Evolutionary conservation across 2,888 invertebrate species (phyloP).

Genomic region (Listrodromus nycthemerus): DNA sequence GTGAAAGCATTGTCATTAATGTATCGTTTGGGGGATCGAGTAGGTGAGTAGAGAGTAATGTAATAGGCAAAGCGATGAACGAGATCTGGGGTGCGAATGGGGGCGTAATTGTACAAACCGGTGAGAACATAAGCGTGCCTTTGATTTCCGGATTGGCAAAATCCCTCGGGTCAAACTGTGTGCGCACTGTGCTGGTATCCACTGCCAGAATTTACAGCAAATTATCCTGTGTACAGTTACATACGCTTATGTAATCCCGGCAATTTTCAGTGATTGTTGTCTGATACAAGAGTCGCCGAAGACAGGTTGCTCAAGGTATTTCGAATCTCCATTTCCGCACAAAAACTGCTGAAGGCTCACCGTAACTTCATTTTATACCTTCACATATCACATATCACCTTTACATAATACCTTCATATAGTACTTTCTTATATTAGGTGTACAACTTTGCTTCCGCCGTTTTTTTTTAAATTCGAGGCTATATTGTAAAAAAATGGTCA

Average conservation of each 20-base stretch:
- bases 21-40: constrained; percentile 13
- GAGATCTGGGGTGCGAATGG: constrained; percentile 23
- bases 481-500: too few species aligned
- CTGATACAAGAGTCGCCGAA: neutral
- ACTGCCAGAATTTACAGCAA: neutral
- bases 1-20: constrained; percentile 46
- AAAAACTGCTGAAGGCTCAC: constrained; percentile 89
- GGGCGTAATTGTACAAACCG: neutral
- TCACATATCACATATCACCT: too few species aligned
- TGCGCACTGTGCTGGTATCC: neutral
- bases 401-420: too few species aligned
- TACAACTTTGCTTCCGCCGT: too few species aligned
- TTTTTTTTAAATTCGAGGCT: too few species aligned
- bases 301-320: constrained; percentile 1
- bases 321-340: constrained; percentile 41
- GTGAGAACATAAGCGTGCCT: constrained; percentile 8
- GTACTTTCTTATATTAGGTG: too few species aligned
- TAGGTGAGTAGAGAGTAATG: neutral
- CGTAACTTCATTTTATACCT: constrained; percentile 51
- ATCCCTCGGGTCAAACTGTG: constrained; percentile 15
- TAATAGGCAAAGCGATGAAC: constrained; percentile 13
- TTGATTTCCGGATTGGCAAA: constrained; percentile 33
- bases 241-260: neutral
- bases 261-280: neutral
- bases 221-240: neutral